phyloP scores from a whole-genome alignment of 1,140 invertebrate species.

The Aphelinus certus region DNA sequence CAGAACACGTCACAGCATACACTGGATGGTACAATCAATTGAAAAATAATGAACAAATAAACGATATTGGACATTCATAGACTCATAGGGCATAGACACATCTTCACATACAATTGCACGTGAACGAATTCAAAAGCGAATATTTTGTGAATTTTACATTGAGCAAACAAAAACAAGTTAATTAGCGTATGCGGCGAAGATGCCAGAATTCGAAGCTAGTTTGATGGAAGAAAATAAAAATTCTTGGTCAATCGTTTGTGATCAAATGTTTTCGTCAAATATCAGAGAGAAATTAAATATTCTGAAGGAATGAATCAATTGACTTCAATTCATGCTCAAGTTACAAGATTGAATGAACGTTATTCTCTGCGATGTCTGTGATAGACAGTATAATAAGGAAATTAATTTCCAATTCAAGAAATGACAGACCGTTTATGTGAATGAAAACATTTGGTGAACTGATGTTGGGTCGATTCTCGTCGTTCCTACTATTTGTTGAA shows the following conservation, averaged over 20 bases:
- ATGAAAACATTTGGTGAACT: slow-evolving; percentile 23
- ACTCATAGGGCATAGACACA: slow-evolving; percentile 1
- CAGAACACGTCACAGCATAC: too few relatives aligned
- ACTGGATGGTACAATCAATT: neutral
- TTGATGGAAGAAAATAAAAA: neutral
- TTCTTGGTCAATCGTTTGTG: neutral
- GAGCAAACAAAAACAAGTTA: slow-evolving; percentile 7
- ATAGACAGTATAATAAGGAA: slow-evolving; percentile 22
- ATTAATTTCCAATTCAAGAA: neutral
- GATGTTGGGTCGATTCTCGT: slow-evolving; percentile 15
- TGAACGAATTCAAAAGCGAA: neutral
- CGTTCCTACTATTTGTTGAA: slow-evolving; percentile 25
- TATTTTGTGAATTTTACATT: neutral
- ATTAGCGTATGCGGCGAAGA: neutral
- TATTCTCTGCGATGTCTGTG: slow-evolving; percentile 20
- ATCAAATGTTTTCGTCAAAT: slow-evolving; percentile 10
- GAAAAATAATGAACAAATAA: slow-evolving; percentile 32
- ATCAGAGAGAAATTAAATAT: neutral
- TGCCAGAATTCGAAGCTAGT: neutral
- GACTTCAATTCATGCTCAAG: neutral
- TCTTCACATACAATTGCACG: neutral
- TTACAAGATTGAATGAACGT: neutral
- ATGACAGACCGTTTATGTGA: slow-evolving; percentile 15
- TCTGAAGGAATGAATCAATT: neutral
- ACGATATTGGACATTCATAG: slow-evolving; percentile 30